Conservation (phyloP, 1,140 invertebrate genomes). For the Eulimnadia texana region DNA sequence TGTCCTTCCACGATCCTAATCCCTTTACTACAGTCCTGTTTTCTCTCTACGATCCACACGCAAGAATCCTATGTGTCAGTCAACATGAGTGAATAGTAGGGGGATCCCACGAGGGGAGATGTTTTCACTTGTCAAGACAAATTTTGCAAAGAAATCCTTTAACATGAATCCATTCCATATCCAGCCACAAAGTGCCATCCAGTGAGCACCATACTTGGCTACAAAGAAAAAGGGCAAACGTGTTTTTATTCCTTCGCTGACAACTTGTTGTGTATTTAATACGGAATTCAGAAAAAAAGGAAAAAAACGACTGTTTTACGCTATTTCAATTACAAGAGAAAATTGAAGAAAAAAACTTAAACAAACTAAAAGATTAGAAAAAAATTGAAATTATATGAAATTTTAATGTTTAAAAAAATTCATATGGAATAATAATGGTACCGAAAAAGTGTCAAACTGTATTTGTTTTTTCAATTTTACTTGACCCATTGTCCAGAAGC, state of each 20-base stretch:
- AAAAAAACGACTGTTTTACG: no score
- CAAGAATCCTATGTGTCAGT: no score
- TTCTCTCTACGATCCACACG: no score
- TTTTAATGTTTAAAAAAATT: background rate
- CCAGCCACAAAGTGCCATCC: background rate
- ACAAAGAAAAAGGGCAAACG: background rate
- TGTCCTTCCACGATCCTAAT: no score
- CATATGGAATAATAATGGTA: background rate
- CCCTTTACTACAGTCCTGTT: no score
- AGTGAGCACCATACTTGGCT: background rate
- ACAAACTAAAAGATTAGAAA: background rate
- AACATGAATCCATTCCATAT: background rate
- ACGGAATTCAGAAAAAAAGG: background rate
- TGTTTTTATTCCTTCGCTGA: background rate
- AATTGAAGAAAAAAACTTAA: background rate
- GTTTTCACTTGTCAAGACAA: background rate
- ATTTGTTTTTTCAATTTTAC: background rate
- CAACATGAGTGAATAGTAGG: no score
- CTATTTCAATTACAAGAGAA: no score
- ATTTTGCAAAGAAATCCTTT: background rate
- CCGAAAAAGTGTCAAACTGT: background rate
- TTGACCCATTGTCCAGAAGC: background rate
- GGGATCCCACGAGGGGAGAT: no score
- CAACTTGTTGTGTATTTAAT: background rate
- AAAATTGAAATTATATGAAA: background rate